Conservation (phyloP, 2,888 invertebrate genomes). For the Strigamia transsilvanica region DNA sequence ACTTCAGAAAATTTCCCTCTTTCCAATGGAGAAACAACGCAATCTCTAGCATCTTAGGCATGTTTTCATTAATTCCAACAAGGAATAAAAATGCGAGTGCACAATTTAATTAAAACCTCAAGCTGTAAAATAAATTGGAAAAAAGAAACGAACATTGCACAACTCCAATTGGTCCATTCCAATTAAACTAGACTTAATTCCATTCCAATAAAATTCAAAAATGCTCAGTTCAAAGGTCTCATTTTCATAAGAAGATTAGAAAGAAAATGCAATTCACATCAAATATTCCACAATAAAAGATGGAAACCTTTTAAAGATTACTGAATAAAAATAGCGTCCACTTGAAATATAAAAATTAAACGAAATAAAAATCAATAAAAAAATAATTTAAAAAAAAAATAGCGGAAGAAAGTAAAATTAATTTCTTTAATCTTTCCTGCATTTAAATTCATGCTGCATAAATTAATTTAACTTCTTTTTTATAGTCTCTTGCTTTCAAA, state of each 20-base stretch:
- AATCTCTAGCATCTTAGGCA: conserved; percentile 8
- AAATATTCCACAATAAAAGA: not conserved
- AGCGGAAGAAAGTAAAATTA: not conserved
- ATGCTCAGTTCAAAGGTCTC: not conserved
- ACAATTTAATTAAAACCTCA: conserved; percentile 8
- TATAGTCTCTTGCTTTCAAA: not conserved
- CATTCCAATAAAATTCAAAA: not conserved
- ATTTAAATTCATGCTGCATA: not conserved
- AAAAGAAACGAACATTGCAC: not conserved
- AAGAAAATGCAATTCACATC: not conserved
- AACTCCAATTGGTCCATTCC: not conserved
- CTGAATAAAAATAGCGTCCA: too few relatives aligned
- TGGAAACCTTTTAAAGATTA: too few relatives aligned
- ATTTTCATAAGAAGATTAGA: not conserved
- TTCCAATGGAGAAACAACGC: not conserved
- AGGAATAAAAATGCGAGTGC: conserved; percentile 2
- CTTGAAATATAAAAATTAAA: not conserved
- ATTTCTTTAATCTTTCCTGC: not conserved
- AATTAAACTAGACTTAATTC: not conserved
- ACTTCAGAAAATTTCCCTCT: not conserved
- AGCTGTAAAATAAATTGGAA: not conserved
- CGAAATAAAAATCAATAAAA: not conserved
- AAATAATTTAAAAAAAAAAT: not conserved
- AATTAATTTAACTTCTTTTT: not conserved
- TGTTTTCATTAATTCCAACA: conserved; percentile 8